Percentiles rank a stretch among this genome's conserved stretches.
These are phyloP conservation scores for Drosophila mimica DNA, from an alignment of 2,888 invertebrate genomes.

Conservation along the genomic window DNA sequence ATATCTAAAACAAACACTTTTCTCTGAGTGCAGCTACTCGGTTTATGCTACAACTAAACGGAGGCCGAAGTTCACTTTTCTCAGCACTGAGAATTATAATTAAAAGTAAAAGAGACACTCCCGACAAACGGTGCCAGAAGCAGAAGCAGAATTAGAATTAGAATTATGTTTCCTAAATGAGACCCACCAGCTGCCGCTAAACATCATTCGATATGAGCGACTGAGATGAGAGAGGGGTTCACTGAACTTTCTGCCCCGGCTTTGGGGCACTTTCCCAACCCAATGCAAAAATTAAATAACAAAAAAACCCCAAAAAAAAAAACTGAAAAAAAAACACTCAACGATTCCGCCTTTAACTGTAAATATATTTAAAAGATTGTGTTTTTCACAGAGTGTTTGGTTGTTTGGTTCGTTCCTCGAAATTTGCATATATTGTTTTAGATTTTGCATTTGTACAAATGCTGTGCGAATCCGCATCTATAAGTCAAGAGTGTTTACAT, in stretches of 20 bases:
- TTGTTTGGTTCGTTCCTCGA: slow-evolving; percentile 45
- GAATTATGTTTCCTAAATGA: slow-evolving; percentile 81
- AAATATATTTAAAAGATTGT: slow-evolving; percentile 71
- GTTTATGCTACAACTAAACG: slow-evolving; percentile 55
- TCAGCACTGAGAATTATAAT: slow-evolving; percentile 70
- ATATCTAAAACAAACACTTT: neutral
- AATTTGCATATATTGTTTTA: slow-evolving; percentile 72
- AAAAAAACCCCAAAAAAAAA: slow-evolving; percentile 17
- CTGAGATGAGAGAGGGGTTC: slow-evolving; percentile 55
- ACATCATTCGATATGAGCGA: slow-evolving; percentile 75
- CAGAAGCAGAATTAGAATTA: slow-evolving; percentile 68
- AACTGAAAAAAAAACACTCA: slow-evolving; percentile 47
- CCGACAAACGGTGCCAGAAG: slow-evolving; percentile 41
- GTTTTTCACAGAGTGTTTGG: slow-evolving; percentile 33
- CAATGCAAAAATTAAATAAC: slow-evolving; percentile 49
- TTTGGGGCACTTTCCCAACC: slow-evolving; percentile 73
- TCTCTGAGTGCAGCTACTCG: slow-evolving; percentile 14
- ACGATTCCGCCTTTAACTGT: slow-evolving; percentile 75
- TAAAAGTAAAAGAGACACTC: slow-evolving; percentile 74
- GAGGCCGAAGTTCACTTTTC: slow-evolving; percentile 57
- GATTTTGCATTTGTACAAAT: slow-evolving; percentile 55
- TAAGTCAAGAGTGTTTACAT: slow-evolving; percentile 71
- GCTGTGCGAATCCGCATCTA: slow-evolving; percentile 57
- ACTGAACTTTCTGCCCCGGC: slow-evolving; percentile 67
- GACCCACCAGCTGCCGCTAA: slow-evolving; percentile 65